Base-by-base conservation (phyloP, 1,140 invertebrate species). In the Lepidurus packardi region DNA sequence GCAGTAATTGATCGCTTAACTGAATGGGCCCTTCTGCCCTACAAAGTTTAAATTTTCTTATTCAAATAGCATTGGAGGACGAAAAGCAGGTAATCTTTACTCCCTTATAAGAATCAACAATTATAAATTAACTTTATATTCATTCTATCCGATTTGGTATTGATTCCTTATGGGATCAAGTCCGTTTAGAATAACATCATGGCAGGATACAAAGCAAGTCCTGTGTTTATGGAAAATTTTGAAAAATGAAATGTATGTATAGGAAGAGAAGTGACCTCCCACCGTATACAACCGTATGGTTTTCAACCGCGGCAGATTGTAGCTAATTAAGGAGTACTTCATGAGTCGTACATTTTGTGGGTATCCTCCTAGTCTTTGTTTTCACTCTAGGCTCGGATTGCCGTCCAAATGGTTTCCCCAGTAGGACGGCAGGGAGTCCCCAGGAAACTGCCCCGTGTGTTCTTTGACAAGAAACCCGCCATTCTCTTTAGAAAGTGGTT, bases 401-500 rank as follows among this genome's bases (percentile, higher is more conserved):
- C 53, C 53, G 21, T 7, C 53, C 53, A 65, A 65, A 65, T 65
- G 53, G 53, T n/a, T 65, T 65, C 21, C 21, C 13, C 16, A 21
- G 16, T 16, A 7, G 53, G 13, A n/a, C 53, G 53, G 13, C 53
- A 21, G 53, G 53, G 53, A 65, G 53, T 65, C 53, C 34, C 34
- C 16, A 65, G 53, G 21, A 21, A 65, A 65, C 3, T 7, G 7
- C 21, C 53, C 53, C 53, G 53, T 65, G 53, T 65, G 53, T 65
- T 65, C 53, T 65, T 47, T 65, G 53, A 65, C 53, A 65, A 65
- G 21, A 65, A 21, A n/a, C 53, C 53, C n/a, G 53, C 21, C 53
- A n/a, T 65, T 65, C 34, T 34, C 34, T 4, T 34, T 34, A 34
- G 34, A 34, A 34, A 34, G 34, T 34, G 34, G 34, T 34, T 4